Evolutionary conservation across 2,888 invertebrate species (phyloP).

Genomic region (Agrotis ipsilon): DNA sequence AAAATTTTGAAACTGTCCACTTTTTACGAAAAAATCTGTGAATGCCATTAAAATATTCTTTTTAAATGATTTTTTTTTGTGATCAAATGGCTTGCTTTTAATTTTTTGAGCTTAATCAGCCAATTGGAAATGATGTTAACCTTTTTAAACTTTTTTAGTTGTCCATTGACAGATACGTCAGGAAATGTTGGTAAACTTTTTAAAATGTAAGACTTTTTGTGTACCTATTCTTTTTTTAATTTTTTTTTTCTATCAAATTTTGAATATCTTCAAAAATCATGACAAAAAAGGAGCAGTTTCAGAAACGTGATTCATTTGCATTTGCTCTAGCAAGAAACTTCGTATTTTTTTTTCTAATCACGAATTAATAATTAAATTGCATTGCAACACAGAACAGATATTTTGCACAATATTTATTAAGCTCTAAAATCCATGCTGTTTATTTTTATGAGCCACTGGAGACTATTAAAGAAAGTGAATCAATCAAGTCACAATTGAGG

Average conservation of each 20-base stretch:
- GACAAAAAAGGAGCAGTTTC: neutral
- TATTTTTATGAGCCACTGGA: constrained; percentile 12
- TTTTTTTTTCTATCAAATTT: no score
- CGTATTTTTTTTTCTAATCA: neutral
- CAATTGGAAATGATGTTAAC: neutral
- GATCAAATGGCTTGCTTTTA: neutral
- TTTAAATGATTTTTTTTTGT: neutral
- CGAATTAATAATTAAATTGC: neutral
- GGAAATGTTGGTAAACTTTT: no score
- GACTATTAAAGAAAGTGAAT: constrained; percentile 30
- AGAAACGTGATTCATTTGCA: neutral
- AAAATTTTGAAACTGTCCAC: neutral
- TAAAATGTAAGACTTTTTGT: no score
- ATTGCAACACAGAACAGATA: neutral
- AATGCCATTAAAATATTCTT: neutral
- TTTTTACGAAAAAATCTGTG: neutral
- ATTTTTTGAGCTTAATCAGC: neutral
- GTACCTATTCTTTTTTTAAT: no score
- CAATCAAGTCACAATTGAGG: constrained; percentile 39
- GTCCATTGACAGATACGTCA: no score
- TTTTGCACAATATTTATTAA: constrained; percentile 5
- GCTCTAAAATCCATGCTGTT: neutral
- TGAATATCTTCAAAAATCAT: no score
- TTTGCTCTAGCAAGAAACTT: neutral
- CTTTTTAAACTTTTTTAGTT: no score